These are phyloP conservation scores for Oceanodroma leucorhoa DNA, from an alignment of 2,797 vertebrate species.

Conservation along the genomic window DNA sequence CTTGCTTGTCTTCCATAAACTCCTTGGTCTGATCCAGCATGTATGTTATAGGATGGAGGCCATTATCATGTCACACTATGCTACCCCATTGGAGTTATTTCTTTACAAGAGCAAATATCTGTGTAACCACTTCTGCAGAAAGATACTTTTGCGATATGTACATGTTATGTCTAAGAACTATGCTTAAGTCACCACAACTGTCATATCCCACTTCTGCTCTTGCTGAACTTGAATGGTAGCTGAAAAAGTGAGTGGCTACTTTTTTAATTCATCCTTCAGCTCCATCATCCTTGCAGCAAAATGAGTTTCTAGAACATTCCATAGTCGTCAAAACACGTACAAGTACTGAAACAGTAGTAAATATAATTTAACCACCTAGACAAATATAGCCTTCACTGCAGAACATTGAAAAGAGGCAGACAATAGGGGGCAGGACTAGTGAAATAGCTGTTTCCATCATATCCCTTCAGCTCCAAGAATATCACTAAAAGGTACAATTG, in stretches of 20 bases:
- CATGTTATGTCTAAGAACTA: background rate
- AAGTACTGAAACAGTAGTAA: constrained; percentile 30
- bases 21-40: background rate
- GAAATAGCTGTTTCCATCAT: constrained; percentile 24
- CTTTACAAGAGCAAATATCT: background rate
- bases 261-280: background rate
- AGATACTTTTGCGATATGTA: background rate
- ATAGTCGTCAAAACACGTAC: background rate
- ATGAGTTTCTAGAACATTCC: background rate
- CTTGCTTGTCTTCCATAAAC: background rate
- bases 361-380: constrained; percentile 35
- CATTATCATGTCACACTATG: background rate
- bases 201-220: background rate
- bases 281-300: background rate
- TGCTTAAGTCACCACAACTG: background rate
- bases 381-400: constrained; percentile 19
- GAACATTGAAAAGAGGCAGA: constrained; percentile 8
- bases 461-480: constrained; percentile 28
- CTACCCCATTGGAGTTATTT: background rate
- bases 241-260: background rate
- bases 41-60: background rate
- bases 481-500: constrained; percentile 49
- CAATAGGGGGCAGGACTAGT: background rate
- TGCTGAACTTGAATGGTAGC: background rate
- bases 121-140: background rate